Base-by-base conservation (phyloP, 2,888 invertebrate genomes). In the Clunio marinus region DNA sequence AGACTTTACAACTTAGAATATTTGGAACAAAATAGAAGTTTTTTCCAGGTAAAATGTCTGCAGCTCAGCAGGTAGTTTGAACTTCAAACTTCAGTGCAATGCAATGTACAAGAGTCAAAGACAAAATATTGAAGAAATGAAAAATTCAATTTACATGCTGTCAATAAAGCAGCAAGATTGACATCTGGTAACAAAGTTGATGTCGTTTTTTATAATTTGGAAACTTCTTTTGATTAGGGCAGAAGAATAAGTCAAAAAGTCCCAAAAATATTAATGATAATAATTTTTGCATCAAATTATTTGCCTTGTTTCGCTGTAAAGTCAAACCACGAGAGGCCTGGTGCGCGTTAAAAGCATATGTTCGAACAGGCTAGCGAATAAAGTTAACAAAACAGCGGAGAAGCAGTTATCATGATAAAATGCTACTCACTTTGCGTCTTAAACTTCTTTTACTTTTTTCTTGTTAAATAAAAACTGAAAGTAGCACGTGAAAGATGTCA, bases 401-500 rank as follows among this genome's bases (percentile, higher is more conserved):
- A 41, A 15, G 41, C 51, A 57, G 17, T 57, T 22, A 57, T 22
- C 57, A 57, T 27, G 27, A 25, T 24, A 57, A 24, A 13, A 57
- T 51, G 41, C 15, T 5, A 20, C 51, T n/a, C 57, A 15, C 25
- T 57, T 57, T 25, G 57, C 57, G 57, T 57, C 27, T 57, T 57
- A 1, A 27, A 22, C 25, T 27, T 57, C 57, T 24, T 13, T 20
- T 24, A 3, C 41, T 8, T 28, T 17, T n/a, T n/a, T n/a, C n/a
- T n/a, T n/a, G n/a, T n/a, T n/a, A n/a, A 22, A 28, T 15, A 13
- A 22, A 51, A 22, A 13, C 3, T 15, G 51, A 63, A 45, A 63
- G 41, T 63, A 37, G 62, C 62, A 63, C 62, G 62, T 63, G 62
- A 63, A 41, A 24, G 20, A 27, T 63, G 62, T 63, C 62, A 63